phyloP scores from a whole-genome alignment of 1,140 invertebrate genomes.

The Drosophila subpulchrella region DNA sequence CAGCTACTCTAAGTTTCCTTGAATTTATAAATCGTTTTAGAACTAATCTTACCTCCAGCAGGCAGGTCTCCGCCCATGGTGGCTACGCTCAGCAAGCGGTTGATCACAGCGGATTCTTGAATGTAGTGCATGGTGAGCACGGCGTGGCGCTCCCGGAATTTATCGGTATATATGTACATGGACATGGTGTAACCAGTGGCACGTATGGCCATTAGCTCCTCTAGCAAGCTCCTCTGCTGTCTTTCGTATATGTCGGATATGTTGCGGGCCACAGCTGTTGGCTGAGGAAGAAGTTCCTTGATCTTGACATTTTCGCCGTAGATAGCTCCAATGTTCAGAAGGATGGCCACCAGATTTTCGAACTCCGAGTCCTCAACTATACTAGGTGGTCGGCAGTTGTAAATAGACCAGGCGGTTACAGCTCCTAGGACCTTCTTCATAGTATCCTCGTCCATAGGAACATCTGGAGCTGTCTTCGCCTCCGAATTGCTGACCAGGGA shows the following conservation, averaged over 20 bases:
- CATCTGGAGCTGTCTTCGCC: not conserved
- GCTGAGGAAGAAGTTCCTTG: not conserved
- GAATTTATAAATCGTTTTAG: too few relatives aligned
- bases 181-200: not conserved
- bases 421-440: not conserved
- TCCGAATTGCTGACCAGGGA: not conserved
- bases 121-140: constrained; percentile 5
- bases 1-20: not conserved
- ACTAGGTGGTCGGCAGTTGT: not conserved
- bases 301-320: not conserved
- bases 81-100: constrained; percentile 1
- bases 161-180: not conserved
- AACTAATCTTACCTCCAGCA: not conserved
- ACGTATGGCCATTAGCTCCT: not conserved
- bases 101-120: not conserved
- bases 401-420: not conserved
- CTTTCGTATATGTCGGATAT: not conserved
- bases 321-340: not conserved
- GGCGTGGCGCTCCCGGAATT: not conserved
- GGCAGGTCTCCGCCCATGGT: not conserved
- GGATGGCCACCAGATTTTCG: not conserved
- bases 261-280: not conserved
- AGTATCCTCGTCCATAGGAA: not conserved
- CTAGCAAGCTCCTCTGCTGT: not conserved
- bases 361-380: constrained; percentile 2